Evolutionary conservation across 2,888 invertebrate species (phyloP).

Genomic region (Scaptomyza cyrtandrae): DNA sequence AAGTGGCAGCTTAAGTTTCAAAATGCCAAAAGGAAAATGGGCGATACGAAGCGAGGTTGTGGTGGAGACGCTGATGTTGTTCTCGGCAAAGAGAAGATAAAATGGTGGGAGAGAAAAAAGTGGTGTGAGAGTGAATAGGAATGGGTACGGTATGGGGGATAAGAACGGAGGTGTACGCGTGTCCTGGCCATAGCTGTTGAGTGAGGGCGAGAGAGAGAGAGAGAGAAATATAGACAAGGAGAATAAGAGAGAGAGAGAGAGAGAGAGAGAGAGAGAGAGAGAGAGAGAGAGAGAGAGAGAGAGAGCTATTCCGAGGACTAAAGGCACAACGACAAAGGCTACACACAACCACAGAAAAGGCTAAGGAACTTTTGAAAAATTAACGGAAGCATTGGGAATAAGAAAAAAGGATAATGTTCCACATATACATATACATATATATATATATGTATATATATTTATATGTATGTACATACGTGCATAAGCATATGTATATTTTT

Average conservation of each 20-base stretch:
- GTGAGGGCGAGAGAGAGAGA: slow-evolving; percentile 25
- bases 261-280: too few species aligned
- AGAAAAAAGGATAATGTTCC: slow-evolving; percentile 64
- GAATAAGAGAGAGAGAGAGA: slow-evolving; percentile 33
- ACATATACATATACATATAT: slow-evolving; percentile 6
- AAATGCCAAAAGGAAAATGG: slow-evolving; percentile 70
- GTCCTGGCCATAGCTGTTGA: slow-evolving; percentile 25
- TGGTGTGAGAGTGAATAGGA: slow-evolving; percentile 4
- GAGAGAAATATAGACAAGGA: slow-evolving; percentile 18
- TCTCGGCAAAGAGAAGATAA: slow-evolving; percentile 7
- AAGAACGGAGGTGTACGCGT: slow-evolving; percentile 34
- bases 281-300: slow-evolving; percentile 30
- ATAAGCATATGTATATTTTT: not conserved
- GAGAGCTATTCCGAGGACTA: slow-evolving; percentile 25
- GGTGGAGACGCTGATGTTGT: slow-evolving; percentile 25
- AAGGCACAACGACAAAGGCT: slow-evolving; percentile 41
- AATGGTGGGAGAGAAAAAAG: slow-evolving; percentile 6
- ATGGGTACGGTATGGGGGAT: slow-evolving; percentile 3
- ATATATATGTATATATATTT: too few species aligned
- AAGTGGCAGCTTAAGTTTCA: slow-evolving; percentile 73
- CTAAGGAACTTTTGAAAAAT: slow-evolving; percentile 69
- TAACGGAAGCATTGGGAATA: slow-evolving; percentile 62
- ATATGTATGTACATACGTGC: too few species aligned
- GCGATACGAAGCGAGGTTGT: slow-evolving; percentile 35
- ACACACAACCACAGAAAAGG: slow-evolving; percentile 52